phyloP scores from a whole-genome alignment of 2,888 invertebrate species.

The Ypsolopha sequella region DNA sequence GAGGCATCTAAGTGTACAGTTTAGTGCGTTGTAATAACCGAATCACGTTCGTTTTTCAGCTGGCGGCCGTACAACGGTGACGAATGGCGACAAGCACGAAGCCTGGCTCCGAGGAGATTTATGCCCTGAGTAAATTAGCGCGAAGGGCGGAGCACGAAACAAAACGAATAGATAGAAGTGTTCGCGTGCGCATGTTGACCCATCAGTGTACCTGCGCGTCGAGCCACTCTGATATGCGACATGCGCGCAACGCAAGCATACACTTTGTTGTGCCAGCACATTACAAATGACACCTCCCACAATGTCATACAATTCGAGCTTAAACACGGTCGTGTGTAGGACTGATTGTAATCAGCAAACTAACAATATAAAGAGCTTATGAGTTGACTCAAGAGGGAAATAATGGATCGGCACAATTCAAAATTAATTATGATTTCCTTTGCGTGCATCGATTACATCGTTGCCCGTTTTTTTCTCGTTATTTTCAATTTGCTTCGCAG shows the following conservation, averaged over 20 bases:
- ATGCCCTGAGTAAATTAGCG: slow-evolving; percentile 35
- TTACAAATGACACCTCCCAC: slow-evolving; percentile 48
- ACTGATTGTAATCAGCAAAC: slow-evolving; percentile 25
- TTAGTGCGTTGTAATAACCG: slow-evolving; percentile 51
- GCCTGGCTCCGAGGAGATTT: slow-evolving; percentile 30
- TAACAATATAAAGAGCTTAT: neutral
- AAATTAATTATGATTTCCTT: neutral
- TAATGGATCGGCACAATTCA: neutral
- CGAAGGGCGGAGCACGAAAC: slow-evolving; percentile 39
- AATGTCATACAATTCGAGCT: slow-evolving; percentile 27
- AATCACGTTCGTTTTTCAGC: slow-evolving; percentile 59
- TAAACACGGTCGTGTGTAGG: slow-evolving; percentile 16
- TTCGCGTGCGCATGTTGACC: slow-evolving; percentile 33
- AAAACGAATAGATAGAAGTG: slow-evolving; percentile 22
- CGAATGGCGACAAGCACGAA: slow-evolving; percentile 38
- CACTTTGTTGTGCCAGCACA: slow-evolving; percentile 21
- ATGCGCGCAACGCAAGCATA: slow-evolving; percentile 20
- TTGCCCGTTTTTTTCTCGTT: no score
- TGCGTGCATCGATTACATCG: no score
- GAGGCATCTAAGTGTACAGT: slow-evolving; percentile 48
- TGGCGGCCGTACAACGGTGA: slow-evolving; percentile 33
- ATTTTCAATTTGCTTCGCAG: no score
- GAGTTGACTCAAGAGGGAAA: neutral
- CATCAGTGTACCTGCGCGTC: slow-evolving; percentile 26
- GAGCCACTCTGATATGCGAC: slow-evolving; percentile 34